Evolutionary conservation across 1,140 invertebrate species (phyloP), one percentile per base, ranked within the genome.

Genomic region (Drosophila nannoptera): DNA sequence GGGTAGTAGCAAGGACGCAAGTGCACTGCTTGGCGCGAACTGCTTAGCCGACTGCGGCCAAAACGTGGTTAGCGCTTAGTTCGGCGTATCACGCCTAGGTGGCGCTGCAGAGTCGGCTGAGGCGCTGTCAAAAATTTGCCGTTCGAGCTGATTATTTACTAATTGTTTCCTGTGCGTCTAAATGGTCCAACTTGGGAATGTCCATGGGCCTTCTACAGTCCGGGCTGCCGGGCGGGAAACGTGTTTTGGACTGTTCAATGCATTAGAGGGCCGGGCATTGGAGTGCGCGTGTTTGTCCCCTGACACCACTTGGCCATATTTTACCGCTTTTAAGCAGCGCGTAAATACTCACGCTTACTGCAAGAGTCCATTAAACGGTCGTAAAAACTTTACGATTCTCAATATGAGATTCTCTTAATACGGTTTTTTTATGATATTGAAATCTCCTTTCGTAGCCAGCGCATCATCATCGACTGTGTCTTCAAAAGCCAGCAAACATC

Each of bases 381-480:
- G 87, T 88, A 88, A 88, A 88, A 88, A 83, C 69, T 88, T 88
- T 88, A 88, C 78, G 87, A 88, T 84, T 87, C 78, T 64, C 76
- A 80, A 87, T 83, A 83, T 87, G 87, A 88, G 81, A 87, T 82
- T 88, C 86, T 88, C 77, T 88, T 83, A 87, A 87, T 87, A 88
- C 77, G 73, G 75, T 77, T 83, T 83, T 22, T 88, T 88, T 88
- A 88, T 87, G 75, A 83, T 88, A 87, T 87, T 88, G 87, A 82
- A 88, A 88, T 87, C 72, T 87, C 71, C 81, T 84, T 80, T 75
- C 67, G 64, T 75, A 65, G 71, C 64, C 59, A 73, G 81, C 74
- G 82, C 68, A 75, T 81, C 82, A 81, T 65, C 77, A 62, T 61
- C 36, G 58, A 38, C 61, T 59, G 45, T 61, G 69, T 59, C 64